Evolutionary conservation across 2,797 vertebrate species (phyloP).

Genomic region (Halcyon smyrnensis): DNA sequence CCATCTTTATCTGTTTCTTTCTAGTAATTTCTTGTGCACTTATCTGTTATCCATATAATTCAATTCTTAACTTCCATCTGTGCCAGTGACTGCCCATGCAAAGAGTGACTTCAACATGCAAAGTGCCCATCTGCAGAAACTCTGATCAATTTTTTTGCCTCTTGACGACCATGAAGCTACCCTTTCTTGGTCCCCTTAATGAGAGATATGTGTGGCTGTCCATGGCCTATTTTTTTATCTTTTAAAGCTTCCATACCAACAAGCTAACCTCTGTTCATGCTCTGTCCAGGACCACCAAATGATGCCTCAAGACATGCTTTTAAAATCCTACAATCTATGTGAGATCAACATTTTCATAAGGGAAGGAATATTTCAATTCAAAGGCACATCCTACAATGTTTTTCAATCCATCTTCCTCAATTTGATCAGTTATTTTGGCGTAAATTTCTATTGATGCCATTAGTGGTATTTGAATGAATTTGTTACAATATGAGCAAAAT

Average conservation of each 20-base stretch:
- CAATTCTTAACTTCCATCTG: background rate
- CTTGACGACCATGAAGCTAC: background rate
- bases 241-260: background rate
- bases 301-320: background rate
- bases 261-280: background rate
- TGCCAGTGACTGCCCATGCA: background rate
- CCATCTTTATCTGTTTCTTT: background rate
- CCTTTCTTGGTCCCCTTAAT: background rate
- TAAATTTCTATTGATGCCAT: background rate
- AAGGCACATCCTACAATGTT: background rate
- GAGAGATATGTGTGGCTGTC: fast-evolving
- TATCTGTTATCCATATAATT: background rate
- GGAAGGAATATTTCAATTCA: background rate
- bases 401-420: background rate
- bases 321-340: background rate
- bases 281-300: background rate
- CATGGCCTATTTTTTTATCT: background rate
- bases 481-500: background rate
- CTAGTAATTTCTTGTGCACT: background rate
- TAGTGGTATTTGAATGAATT: background rate
- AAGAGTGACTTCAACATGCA: background rate
- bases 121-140: background rate
- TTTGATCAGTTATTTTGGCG: background rate
- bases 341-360: background rate
- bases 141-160: background rate